Base-by-base conservation (phyloP, 92 coral and sea anemone species). In the Phenganax stokvisi region DNA sequence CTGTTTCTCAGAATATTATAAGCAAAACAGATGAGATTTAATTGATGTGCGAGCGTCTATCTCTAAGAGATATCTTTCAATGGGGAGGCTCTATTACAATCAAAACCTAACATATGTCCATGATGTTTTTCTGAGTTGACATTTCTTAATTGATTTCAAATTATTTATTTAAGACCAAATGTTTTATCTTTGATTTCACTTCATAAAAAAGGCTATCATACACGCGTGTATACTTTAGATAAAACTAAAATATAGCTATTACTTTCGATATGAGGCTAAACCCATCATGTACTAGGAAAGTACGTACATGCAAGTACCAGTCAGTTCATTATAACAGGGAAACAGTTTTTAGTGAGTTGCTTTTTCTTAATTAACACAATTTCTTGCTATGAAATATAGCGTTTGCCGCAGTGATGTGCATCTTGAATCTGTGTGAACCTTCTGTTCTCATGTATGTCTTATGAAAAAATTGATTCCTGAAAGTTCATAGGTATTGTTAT, bases 301-400 rank as follows among this genome's bases (percentile, higher is more conserved):
- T 1, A 64, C 70, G 31, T 64, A 64, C 47, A 64, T 64, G 70
- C 12, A 64, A 20, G 30, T 64, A 25, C 7, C 6, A 64, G 7
- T 10, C 70, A 64, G 70, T 30, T 68, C 70, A 10, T 8, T 64
- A 0, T 0, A 20, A 17, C 20, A 6, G 10, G 52, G 53, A 58
- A 51, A 52, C 44, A 44, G 12, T 17, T 62, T 60, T 16, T 1
- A 47, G 31, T 15, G 29, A 51, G 27, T 60, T 77, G 16, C 13
- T 12, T 77, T 77, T 79, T 65, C 30, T 79, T 68, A 79, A 79
- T 62, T 79, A 25, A 79, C 30, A 79, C 56, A 51, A 78, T 79
- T 79, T 79, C 83, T 51, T 73, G 74, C 52, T 58, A 64, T 64
- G 66, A 12, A 56, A 75, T 55, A 56, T 4, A 76, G 51, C 56